Conservation (phyloP, 2,888 invertebrate species). For the Calameuta filiformis region DNA sequence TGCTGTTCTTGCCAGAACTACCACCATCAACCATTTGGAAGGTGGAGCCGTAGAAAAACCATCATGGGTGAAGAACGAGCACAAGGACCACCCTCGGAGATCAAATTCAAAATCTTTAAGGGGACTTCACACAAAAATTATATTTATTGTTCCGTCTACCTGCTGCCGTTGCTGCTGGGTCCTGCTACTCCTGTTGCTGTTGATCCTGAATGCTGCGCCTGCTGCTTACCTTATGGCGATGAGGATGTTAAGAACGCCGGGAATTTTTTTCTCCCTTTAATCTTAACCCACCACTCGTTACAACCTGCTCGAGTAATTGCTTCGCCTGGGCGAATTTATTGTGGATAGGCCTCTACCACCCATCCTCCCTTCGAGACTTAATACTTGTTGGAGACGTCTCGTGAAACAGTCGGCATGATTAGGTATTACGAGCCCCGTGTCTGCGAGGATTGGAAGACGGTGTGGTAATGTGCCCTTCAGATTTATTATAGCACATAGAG, state of each 20-base stretch:
- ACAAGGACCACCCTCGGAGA: conserved; percentile 62
- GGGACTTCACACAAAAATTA: conserved; percentile 56
- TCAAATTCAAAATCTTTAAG: conserved; percentile 50
- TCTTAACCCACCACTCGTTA: conserved; percentile 31
- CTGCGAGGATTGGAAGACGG: not conserved
- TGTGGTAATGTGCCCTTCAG: not conserved
- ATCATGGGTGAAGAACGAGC: conserved; percentile 27
- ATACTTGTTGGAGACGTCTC: not conserved
- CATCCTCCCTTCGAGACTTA: not conserved
- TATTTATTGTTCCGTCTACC: conserved; percentile 14
- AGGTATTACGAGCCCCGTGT: not conserved
- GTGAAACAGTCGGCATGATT: not conserved
- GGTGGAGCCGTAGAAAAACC: conserved; percentile 38
- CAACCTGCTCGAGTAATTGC: conserved; percentile 54
- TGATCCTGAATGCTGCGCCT: conserved; percentile 16
- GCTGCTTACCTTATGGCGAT: conserved; percentile 27
- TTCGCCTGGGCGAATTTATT: conserved; percentile 58
- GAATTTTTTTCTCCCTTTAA: conserved; percentile 29
- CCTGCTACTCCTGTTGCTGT: not conserved
- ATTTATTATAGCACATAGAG: not conserved
- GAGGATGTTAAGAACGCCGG: conserved; percentile 20
- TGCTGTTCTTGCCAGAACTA: not conserved
- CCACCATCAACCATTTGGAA: conserved; percentile 17
- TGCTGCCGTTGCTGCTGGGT: conserved; percentile 10
- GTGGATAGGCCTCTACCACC: conserved; percentile 17